phyloP scores from a whole-genome alignment of 2,113 vertebrate genomes.

The Naja naja region DNA sequence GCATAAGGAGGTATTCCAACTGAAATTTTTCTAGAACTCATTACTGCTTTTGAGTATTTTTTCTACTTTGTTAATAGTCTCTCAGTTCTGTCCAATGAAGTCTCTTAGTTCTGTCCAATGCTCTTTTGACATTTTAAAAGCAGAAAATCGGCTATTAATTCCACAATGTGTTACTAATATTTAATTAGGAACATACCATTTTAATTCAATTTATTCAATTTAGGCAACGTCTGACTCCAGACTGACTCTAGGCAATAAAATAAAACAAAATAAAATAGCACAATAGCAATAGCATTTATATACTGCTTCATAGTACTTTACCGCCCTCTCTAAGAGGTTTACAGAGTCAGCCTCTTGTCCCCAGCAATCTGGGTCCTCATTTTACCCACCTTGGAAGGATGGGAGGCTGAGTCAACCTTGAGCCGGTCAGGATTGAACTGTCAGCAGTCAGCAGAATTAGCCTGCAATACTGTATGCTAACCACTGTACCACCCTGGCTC shows the following conservation, averaged over 20 bases:
- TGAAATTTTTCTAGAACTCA: not conserved
- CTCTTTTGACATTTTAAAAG: not conserved
- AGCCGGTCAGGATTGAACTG: no score
- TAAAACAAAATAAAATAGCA: not conserved
- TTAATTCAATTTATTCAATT: not conserved
- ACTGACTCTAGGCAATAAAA: not conserved
- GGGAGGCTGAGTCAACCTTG: no score
- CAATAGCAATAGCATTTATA: no score
- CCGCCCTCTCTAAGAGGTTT: no score
- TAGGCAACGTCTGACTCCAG: not conserved
- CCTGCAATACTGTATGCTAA: no score
- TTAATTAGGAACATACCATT: not conserved
- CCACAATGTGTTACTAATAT: not conserved
- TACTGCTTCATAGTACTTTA: no score
- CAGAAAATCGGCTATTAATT: not conserved
- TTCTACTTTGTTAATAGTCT: not conserved
- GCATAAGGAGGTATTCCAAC: not conserved
- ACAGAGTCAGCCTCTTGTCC: no score
- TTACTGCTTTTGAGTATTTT: not conserved
- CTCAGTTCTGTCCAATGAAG: not conserved
- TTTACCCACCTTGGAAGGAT: no score
- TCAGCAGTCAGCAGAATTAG: no score
- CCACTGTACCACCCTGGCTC: no score
- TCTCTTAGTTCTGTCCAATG: not conserved
- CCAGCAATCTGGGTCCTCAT: no score